Evolutionary conservation across 2,113 vertebrate species (phyloP), one percentile per base, ranked within the genome.

Genomic region (Cariama cristata): DNA sequence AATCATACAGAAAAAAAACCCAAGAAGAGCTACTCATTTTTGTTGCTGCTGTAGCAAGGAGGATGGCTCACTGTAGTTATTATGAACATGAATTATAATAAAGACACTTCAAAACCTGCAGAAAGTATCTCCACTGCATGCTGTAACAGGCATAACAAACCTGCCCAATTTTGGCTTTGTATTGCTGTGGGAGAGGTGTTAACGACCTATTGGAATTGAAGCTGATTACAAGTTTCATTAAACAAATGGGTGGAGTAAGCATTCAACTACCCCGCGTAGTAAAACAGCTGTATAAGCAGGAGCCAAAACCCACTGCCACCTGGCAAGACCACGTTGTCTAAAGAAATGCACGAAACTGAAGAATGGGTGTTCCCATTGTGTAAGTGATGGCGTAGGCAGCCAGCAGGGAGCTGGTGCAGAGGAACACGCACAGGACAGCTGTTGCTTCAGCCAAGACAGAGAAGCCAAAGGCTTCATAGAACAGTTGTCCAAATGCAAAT

Each of bases 191-290:
- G 84, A 94, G 94, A 93, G 72, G 91, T 96, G 92, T 79, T 97
- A 96, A 97, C 93, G 88, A 92, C 80, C 79, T 89, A 91, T 81
- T 95, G 88, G 88, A 95, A 91, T 52, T 90, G 89, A 85, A 93
- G 73, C 21, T 91, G 92, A 96, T 96, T 97, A 86, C 83, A 88
- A 52, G 60, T 93, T 83, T 96, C 71, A 91, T 97, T 95, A 97
- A 95, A 84, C 64, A 86, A 88, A 91, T 59, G 86, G 95, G 91
- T 95, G 91, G 92, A 86, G 92, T 91, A 94, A 96, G 47, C 72
- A 89, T 88, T 93, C 83, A 86, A 8, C 52, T 84, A 67, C 52
- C 21, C 53, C 56, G 52, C 81, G 63, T 55, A 92, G 79, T 93
- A 86, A 94, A 93, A 11, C 82, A 96, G 68, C 72, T 74, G 69